Evolutionary conservation across 2,113 vertebrate species (phyloP), one percentile per base, ranked within the genome.

Genomic region (Danio rerio): DNA sequence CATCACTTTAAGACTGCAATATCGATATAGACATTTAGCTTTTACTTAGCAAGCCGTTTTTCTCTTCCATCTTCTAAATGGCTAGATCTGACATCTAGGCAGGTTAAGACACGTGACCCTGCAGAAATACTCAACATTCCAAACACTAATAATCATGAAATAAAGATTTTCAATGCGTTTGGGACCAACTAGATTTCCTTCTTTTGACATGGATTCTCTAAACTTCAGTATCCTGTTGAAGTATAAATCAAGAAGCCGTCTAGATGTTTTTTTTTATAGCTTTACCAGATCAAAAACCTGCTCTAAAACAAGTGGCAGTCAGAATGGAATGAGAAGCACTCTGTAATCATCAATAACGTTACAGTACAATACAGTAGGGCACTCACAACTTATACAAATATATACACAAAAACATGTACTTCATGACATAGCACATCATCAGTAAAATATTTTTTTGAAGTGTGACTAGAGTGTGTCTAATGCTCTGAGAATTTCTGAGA

Each of bases 111-210:
- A n/a, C 9, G 6, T 6, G 13, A 62, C 45, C 6, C 16, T 13
- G 66, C 45, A 18, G 56, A 59, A 47, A 47, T 20, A n/a, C 40
- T 61, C 58, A 10, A 45, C 72, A 59, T 75, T 59, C 72, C 72
- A 45, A 40, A 5, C 21, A 63, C 12, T 20, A 20, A 16, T 7
- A 6, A 16, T 65, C 1, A 15, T 31, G 16, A 43, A 65, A 42
- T 13, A 42, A 40, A 8, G 7, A 40, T 31, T 61, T 61, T 21
- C 20, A 61, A 31, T 0, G 9, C 0, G 18, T 12, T 20, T 13
- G 7, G 4, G 61, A 63, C 61, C 61, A 40, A 7, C 61, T 7
- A 63, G 61, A 63, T 40, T 58, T 8, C 55, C 31, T 40, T 3
- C 9, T 9, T 65, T 9, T 43, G 1, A 65, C 7, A 8, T 7